Percentiles rank a stretch among this genome's conserved stretches.
Evolutionary conservation across 2,113 vertebrate genomes (phyloP).

Genomic region (Aphelocoma coerulescens): DNA sequence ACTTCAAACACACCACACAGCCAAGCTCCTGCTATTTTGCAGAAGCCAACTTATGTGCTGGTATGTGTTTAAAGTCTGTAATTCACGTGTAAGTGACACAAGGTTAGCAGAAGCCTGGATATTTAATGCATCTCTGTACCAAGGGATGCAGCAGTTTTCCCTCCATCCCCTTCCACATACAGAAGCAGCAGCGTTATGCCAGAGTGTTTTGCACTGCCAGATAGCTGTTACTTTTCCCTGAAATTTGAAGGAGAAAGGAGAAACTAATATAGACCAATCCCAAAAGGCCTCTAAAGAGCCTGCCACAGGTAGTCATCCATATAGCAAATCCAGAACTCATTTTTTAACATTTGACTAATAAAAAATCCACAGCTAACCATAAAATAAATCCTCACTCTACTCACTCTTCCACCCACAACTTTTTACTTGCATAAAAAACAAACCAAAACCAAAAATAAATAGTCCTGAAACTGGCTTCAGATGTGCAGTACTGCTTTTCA

Average conservation of each 20-base stretch:
- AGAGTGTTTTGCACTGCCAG: not conserved
- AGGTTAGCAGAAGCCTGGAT: slow-evolving; percentile 50
- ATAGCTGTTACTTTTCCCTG: not conserved
- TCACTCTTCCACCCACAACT: not conserved
- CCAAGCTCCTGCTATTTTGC: not conserved
- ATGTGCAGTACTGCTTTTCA: not conserved
- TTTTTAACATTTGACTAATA: not conserved
- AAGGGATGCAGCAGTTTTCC: not conserved
- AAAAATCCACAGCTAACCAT: not conserved
- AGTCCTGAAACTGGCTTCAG: not conserved
- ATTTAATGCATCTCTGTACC: not conserved
- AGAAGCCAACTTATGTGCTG: not conserved
- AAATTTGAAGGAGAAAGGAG: not conserved
- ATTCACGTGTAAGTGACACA: not conserved
- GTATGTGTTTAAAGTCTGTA: not conserved
- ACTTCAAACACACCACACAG: not conserved
- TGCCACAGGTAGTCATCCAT: not conserved
- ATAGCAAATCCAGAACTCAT: not conserved
- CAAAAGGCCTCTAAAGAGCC: not conserved
- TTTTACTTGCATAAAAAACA: slow-evolving; percentile 6
- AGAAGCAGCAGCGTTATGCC: not conserved
- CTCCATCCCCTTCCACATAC: not conserved
- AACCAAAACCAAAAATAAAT: not conserved
- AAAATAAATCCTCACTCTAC: not conserved
- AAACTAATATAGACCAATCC: not conserved